Base-by-base conservation (phyloP, 2,113 vertebrate genomes). In the Saimiri boliviensis region DNA sequence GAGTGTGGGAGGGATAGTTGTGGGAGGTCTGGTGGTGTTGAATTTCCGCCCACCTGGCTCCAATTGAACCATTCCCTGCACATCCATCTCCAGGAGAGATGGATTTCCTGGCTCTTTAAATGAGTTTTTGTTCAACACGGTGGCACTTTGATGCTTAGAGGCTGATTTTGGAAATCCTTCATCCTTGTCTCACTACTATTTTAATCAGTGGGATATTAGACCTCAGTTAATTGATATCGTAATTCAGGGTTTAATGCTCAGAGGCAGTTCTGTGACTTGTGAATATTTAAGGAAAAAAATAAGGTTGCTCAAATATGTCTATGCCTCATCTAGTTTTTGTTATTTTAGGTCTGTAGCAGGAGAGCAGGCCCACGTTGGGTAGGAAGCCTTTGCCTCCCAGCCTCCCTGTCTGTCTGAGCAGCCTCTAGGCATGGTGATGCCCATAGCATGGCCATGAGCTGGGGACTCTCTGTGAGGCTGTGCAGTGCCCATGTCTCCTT, bases 201-300 rank as follows among this genome's bases (percentile, higher is more conserved):
- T 97, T 93, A 87, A 85, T 97, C 83, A 89, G 91, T 52, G 76
- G 49, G 79, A 47, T 95, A 90, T 95, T 84, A 90, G 80, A 90
- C 47, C 84, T 90, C 84, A 25, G 45, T 94, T 97, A 96, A 98
- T 92, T 97, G 95, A 94, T 97, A 56, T 85, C 96, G 98, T 93
- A 93, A 95, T 97, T 66, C 71, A 73, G 84, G 27, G 20, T 95
- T 89, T 93, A 92, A 90, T 90, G 56, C 52, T 93, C 47, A 81
- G 56, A 97, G 89, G 92, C 97, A 95, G 76, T 87, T 96, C 94
- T 93, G 92, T 92, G 93, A 97, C 96, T 95, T 96, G 80, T 93
- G 93, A 94, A 85, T 97, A 93, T 93, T 92, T 92, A 95, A 96
- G 82, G 45, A 40, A 23, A 23, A 30, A 77, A 70, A 96, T 79